Conservation (phyloP, 2,888 invertebrate genomes). For the Trichopria drosophilae region DNA sequence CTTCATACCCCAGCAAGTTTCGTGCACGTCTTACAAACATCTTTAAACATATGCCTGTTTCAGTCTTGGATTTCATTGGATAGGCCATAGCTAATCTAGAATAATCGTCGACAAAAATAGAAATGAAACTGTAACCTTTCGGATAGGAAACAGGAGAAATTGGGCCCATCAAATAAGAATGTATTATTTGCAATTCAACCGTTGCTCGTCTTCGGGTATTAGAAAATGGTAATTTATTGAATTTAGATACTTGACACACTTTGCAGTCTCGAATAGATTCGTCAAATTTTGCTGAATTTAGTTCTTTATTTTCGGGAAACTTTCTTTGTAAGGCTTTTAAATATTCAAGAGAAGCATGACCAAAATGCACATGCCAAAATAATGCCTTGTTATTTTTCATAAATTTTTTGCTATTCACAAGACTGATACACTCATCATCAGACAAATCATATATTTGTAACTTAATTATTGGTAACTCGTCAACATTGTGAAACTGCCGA, state of each 20-base stretch:
- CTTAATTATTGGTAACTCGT: conserved; percentile 17
- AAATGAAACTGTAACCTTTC: conserved; percentile 26
- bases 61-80: conserved; percentile 28
- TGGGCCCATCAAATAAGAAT: conserved; percentile 32
- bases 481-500: no score
- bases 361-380: conserved; percentile 36
- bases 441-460: no score
- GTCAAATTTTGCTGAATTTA: conserved; percentile 30
- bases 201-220: conserved; percentile 18
- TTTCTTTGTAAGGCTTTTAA: conserved; percentile 31
- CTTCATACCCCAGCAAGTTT: no score
- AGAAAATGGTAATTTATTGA: conserved; percentile 34
- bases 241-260: conserved; percentile 31
- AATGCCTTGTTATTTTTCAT: conserved; percentile 19
- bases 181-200: conserved; percentile 29
- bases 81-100: conserved; percentile 34
- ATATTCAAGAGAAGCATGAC: conserved; percentile 32
- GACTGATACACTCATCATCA: conserved; percentile 14
- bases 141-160: conserved; percentile 28
- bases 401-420: no score
- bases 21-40: conserved; percentile 28
- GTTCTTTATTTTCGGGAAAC: conserved; percentile 23
- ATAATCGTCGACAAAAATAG: conserved; percentile 31
- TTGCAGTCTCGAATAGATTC: conserved; percentile 34
- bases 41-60: conserved; percentile 21